Evolutionary conservation across 2,797 vertebrate species (phyloP), one percentile per base, ranked within the genome.

Genomic region (Rhincodon typus): DNA sequence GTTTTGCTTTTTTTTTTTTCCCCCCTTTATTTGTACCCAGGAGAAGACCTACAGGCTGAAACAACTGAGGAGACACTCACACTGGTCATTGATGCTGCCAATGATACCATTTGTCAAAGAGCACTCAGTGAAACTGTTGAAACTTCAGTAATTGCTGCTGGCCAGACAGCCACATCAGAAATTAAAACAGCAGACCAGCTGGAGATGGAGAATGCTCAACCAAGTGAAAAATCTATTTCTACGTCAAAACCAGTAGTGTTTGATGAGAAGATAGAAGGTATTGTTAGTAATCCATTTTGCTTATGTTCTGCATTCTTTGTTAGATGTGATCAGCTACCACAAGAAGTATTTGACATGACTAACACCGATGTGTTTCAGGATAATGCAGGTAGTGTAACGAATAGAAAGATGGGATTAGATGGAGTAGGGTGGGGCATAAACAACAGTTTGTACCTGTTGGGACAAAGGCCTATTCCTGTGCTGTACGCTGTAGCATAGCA

Each of bases 261-360:
- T 77, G 94, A 95, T 30, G 94, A n/a, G 42, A 77, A 95, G 70
- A 57, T 57, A 19, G 94, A 95, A 95, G 94, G 94, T 94, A 34
- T 34, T 72, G 25, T 69, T 42, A 46, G 0, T 10, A 6, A 6
- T 0, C 8, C 12, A 62, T 62, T 94, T 94, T 69, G 21, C 10
- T 74, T 46, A 12, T 77, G 90, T n/a, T 23, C 17, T 67, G 0
- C 42, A 27, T 74, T 94, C 4, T 94, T n/a, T 72, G 70, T 74
- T 50, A 2, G 25, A 74, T 94, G 12, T 67, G 17, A 30, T 4
- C 4, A 7, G 0, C 3, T 21, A 93, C 19, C 19, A 38, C 15
- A 23, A 88, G 50, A 12, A 38, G 10, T 42, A 62, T 27, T 42
- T 46, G 38, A 84, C 5, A 38, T 42, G 5, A 42, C 38, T 1